These are phyloP conservation scores for Xenotilapia longispinis DNA, from an alignment of 2,113 vertebrate genomes.

Conservation along the genomic window DNA sequence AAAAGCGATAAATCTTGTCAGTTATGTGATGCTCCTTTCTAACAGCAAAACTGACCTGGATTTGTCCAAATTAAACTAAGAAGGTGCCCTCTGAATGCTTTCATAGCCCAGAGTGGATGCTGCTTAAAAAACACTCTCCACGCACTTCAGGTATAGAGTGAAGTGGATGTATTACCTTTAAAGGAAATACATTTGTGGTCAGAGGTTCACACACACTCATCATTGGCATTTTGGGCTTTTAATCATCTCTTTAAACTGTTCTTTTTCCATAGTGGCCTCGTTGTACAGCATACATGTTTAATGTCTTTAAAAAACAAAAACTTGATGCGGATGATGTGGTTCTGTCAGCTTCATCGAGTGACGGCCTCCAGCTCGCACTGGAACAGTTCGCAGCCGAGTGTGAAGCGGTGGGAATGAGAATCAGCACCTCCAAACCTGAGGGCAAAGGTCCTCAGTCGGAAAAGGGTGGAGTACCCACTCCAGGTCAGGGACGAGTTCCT, in stretches of 20 bases:
- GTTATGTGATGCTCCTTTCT: neutral
- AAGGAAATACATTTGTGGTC: neutral
- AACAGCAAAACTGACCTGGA: neutral
- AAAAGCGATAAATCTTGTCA: neutral
- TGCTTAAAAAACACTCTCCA: neutral
- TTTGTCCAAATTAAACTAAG: neutral
- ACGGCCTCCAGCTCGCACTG: neutral
- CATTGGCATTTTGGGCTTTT: neutral
- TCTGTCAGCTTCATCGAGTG: neutral
- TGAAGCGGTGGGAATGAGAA: neutral
- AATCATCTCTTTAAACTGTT: neutral
- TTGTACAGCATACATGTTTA: neutral
- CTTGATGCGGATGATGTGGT: neutral
- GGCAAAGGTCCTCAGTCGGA: too few species aligned
- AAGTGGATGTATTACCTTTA: neutral
- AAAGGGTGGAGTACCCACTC: too few species aligned
- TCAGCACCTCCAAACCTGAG: neutral
- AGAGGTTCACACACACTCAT: neutral
- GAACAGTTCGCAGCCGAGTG: neutral
- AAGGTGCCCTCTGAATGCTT: neutral
- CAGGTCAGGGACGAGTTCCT: neutral
- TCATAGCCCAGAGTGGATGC: neutral
- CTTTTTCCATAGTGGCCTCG: neutral
- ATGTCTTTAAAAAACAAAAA: neutral
- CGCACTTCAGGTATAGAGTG: neutral